Evolutionary conservation across 2,797 vertebrate species (phyloP), one percentile per base, ranked within the genome.

Genomic region (Gymnoscopelus microlampas): DNA sequence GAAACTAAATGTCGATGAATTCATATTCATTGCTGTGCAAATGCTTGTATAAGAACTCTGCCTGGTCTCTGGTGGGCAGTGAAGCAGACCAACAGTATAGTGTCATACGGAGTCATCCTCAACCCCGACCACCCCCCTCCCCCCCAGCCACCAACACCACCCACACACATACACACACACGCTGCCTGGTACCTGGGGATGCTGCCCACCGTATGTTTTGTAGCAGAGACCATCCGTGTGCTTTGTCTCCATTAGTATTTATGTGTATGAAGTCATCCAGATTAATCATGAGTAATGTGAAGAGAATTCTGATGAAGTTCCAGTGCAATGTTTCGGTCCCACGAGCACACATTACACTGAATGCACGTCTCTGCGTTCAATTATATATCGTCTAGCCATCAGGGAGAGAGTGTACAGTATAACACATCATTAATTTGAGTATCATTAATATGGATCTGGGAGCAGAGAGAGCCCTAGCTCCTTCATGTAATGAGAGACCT

Each of bases 401-500:
- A 80, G 83, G 75, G 78, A 81, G 63, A 70, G 64, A 39, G 39
- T 66, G 53, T 71, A 74, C 19, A 79, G 57, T 61, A 70, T 74
- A 86, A 79, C 85, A 75, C 83, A 79, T 80, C 79, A 85, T 87
- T 84, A 84, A 85, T 84, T 85, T 66, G 47, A 87, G 82, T 85
- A 85, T 86, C 85, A 87, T 90, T 88, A 79, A 81, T 85, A 87
- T 85, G 71, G 78, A 85, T 87, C 73, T 79, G 61, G 63, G 64
- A 84, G 79, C 70, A 69, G 61, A 24, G 71, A 73, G 75, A 68
- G 61, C 70, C 76, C 60, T 19, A 19, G 19, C 19, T 74, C 78
- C 65, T 64, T 80, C 79, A 83, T 88, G 80, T 86, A 86, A 87
- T 87, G 85, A 89, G 76, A 70, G 77, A 68, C 5, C 60, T 66